Evolutionary conservation across 1,140 invertebrate species (phyloP).

Genomic region (Druon quercuslanigerum): DNA sequence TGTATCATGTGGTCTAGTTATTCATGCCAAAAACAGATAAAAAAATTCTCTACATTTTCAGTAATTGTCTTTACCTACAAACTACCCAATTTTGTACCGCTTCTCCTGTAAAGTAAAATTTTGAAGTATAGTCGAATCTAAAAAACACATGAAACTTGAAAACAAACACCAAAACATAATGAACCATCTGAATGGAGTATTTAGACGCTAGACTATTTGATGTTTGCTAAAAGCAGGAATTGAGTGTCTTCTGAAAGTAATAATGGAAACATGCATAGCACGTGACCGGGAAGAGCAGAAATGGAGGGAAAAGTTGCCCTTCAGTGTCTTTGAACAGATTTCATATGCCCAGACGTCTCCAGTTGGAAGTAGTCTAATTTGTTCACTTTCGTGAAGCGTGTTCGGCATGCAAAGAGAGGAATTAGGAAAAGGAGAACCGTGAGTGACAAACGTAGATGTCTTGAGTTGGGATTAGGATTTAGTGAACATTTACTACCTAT

Average conservation of each 20-base stretch:
- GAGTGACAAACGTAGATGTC: slow-evolving; percentile 9
- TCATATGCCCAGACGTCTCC: background rate
- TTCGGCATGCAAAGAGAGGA: slow-evolving; percentile 11
- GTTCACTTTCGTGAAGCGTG: slow-evolving; percentile 8
- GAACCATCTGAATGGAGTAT: background rate
- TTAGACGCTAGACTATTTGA: background rate
- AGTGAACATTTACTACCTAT: background rate
- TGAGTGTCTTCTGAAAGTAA: background rate
- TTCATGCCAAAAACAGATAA: too few species aligned
- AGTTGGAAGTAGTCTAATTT: slow-evolving; percentile 22
- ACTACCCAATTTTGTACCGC: too few species aligned
- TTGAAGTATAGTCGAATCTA: too few species aligned
- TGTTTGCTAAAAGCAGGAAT: background rate
- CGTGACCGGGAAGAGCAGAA: background rate
- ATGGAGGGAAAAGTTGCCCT: background rate
- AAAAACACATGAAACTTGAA: too few species aligned
- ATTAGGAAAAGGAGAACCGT: slow-evolving; percentile 11
- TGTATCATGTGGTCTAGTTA: too few species aligned
- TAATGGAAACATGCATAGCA: slow-evolving; percentile 13
- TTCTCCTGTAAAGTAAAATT: too few species aligned
- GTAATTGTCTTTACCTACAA: too few species aligned
- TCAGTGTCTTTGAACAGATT: slow-evolving; percentile 19
- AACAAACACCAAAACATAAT: too few species aligned
- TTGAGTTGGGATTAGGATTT: background rate
- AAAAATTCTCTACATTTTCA: too few species aligned